phyloP scores from a whole-genome alignment of 2,888 invertebrate species.

The Tipula vernalis region DNA sequence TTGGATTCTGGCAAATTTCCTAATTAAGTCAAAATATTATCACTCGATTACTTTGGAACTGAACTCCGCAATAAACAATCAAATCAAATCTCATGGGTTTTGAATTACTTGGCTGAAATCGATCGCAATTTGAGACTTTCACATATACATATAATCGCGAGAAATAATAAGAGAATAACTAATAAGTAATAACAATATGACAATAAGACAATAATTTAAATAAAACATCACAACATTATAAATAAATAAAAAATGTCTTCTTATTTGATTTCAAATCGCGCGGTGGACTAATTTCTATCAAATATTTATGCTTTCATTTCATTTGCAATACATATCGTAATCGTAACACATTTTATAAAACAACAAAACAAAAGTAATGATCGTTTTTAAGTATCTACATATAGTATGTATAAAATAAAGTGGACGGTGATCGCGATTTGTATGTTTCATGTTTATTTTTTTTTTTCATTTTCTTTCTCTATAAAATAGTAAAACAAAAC shows the following conservation, averaged over 20 bases:
- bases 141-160: no score
- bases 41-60: no score
- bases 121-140: no score
- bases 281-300: not conserved
- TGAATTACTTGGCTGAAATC: no score
- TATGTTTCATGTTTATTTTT: no score
- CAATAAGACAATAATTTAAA: not conserved
- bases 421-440: not conserved
- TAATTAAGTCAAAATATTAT: no score
- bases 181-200: not conserved
- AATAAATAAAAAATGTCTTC: not conserved
- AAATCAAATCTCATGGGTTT: no score
- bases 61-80: no score
- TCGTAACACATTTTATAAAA: not conserved
- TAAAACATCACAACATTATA: not conserved
- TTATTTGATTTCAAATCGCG: not conserved
- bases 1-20: no score
- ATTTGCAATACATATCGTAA: not conserved
- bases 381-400: no score
- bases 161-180: not conserved
- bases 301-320: conserved; percentile 4
- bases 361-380: not conserved
- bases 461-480: not conserved
- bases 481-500: not conserved
- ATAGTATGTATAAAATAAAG: not conserved